phyloP scores from a whole-genome alignment of 2,113 vertebrate species.

The Cavia porcellus region DNA sequence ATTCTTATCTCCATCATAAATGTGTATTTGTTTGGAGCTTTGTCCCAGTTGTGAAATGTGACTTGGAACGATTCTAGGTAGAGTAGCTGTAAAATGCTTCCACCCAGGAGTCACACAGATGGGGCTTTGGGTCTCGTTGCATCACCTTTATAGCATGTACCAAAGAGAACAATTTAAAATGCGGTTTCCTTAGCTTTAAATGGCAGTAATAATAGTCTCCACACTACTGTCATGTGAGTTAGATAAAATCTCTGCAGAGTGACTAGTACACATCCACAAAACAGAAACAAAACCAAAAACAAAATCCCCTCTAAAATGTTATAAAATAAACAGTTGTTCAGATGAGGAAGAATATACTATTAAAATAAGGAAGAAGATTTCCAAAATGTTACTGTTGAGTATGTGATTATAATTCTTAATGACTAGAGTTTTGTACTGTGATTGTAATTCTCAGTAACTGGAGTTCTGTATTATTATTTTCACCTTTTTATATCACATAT shows the following conservation, averaged over 20 bases:
- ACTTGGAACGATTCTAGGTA: background rate
- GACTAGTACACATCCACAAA: background rate
- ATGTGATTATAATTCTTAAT: background rate
- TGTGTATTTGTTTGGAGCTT: background rate
- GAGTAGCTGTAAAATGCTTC: background rate
- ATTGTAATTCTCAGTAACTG: background rate
- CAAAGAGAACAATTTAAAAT: background rate
- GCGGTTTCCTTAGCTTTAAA: background rate
- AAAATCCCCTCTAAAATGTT: background rate
- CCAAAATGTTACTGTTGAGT: background rate
- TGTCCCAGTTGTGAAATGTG: background rate
- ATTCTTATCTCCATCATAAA: conserved; percentile 53
- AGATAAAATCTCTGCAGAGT: background rate
- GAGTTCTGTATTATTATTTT: background rate
- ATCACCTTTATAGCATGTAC: background rate
- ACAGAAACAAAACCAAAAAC: background rate
- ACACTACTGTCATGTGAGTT: background rate
- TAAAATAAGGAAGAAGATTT: background rate
- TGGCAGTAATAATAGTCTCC: background rate
- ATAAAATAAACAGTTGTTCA: background rate
- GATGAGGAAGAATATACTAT: background rate
- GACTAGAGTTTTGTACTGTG: background rate
- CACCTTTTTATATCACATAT: background rate
- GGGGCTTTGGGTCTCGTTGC: background rate
- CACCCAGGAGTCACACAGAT: background rate